Conservation (phyloP, 2,113 vertebrate species). For the Ceuthmochares aereus region DNA sequence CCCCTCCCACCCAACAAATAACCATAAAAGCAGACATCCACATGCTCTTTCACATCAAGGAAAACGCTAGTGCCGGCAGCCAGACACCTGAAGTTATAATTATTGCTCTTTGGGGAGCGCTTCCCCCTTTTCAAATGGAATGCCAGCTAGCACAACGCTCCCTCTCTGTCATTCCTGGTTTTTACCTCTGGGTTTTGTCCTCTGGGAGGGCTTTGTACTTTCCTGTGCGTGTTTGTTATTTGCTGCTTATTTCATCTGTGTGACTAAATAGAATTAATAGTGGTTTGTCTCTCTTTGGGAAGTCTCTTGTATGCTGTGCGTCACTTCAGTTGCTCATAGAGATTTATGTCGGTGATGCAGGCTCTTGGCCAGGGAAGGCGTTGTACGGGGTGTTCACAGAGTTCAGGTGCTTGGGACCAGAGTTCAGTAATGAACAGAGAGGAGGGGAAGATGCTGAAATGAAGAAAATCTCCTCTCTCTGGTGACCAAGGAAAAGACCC, state of each 20-base stretch:
- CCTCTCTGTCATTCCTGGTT: background rate
- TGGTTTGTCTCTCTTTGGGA: background rate
- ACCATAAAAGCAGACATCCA: background rate
- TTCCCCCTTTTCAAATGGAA: constrained; percentile 3
- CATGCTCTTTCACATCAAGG: background rate
- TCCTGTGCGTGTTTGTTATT: background rate
- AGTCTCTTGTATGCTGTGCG: background rate
- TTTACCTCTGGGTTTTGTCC: background rate
- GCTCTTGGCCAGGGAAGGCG: background rate
- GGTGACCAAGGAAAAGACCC: no score
- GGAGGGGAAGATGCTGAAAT: background rate
- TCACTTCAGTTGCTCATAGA: background rate
- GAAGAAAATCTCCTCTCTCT: background rate
- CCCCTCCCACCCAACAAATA: background rate
- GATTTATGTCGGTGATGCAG: background rate
- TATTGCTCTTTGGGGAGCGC: background rate
- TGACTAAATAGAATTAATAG: background rate
- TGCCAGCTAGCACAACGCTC: background rate
- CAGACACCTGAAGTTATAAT: background rate
- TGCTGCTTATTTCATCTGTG: background rate
- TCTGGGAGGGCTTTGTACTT: background rate
- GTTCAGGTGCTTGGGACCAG: background rate
- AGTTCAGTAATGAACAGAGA: background rate
- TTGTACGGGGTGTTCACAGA: background rate
- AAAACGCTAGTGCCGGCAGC: background rate